Conservation (phyloP, 2,113 vertebrate genomes). For the Centropus unirufus region DNA sequence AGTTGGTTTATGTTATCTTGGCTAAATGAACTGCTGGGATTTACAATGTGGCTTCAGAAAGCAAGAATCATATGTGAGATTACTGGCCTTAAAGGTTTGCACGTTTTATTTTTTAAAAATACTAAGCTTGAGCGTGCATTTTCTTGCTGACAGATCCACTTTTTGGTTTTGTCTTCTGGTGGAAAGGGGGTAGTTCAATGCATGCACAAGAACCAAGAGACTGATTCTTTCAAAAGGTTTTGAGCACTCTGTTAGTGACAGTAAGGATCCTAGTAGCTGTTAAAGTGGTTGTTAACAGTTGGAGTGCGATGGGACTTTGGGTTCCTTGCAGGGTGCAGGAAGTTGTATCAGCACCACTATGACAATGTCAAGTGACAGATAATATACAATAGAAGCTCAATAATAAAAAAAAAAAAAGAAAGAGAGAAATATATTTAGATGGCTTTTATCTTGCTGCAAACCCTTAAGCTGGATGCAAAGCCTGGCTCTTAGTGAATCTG, state of each 20-base stretch:
- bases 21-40: background rate
- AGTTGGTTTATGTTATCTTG: background rate
- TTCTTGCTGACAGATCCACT: accelerated
- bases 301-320: background rate
- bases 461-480: background rate
- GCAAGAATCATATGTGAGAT: background rate
- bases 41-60: background rate
- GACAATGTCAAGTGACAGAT: background rate
- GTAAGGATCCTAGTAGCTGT: background rate
- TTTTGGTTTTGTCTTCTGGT: background rate
- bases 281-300: background rate
- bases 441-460: background rate
- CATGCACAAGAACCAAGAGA: background rate
- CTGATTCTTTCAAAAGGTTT: background rate
- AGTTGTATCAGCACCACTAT: background rate
- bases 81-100: background rate
- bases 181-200: background rate
- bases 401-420: background rate
- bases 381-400: background rate
- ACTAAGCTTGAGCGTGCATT: background rate
- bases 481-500: background rate
- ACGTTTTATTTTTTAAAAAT: background rate
- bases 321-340: background rate
- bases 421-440: background rate
- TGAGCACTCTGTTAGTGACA: background rate